Conservation (phyloP, 2,888 invertebrate species). For the Aromia moschata region DNA sequence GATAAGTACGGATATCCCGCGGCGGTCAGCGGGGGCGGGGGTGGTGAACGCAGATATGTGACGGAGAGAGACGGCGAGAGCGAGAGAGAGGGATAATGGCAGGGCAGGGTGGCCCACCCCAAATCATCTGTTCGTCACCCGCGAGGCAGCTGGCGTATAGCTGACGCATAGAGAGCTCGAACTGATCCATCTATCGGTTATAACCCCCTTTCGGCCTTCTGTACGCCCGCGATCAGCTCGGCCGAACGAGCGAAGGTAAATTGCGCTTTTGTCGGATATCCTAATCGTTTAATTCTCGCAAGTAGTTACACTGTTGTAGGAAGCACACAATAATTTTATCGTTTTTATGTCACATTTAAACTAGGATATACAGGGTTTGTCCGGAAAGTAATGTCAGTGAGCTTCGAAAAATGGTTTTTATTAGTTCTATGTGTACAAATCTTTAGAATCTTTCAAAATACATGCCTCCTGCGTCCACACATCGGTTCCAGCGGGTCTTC, state of each 20-base stretch:
- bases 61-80: constrained; percentile 19
- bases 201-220: constrained; percentile 2
- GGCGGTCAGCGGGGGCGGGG: constrained; percentile 31
- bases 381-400: no score
- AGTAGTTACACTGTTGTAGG: no score
- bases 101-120: constrained; percentile 48
- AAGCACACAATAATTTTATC: no score
- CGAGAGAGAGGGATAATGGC: constrained; percentile 9
- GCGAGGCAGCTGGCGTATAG: constrained; percentile 54
- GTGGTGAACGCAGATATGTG: constrained; percentile 33
- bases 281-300: no score
- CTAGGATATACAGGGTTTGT: no score
- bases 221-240: constrained; percentile 4
- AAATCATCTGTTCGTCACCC: constrained; percentile 59
- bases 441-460: no score
- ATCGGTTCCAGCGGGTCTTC: no score
- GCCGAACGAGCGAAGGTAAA: constrained; percentile 15
- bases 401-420: no score
- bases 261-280: constrained; percentile 28
- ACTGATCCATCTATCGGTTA: constrained; percentile 2
- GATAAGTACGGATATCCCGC: constrained; percentile 45
- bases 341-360: no score
- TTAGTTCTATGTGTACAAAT: no score
- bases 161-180: constrained; percentile 44
- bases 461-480: no score